These are phyloP conservation scores for Garra rufa DNA, from an alignment of 2,113 vertebrate species.

Conservation along the genomic window DNA sequence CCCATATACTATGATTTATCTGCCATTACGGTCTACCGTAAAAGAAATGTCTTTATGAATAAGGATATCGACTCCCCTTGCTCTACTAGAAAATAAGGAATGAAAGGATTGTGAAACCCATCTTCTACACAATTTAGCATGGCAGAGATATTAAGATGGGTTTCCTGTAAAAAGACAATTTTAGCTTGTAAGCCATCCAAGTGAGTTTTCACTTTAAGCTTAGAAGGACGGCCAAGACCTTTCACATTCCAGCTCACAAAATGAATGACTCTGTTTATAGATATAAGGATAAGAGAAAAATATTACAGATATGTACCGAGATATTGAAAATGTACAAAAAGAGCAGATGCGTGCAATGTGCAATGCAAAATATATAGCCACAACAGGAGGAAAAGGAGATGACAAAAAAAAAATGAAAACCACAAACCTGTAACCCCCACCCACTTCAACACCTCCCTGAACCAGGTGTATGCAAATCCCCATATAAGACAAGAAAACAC, in stretches of 20 bases:
- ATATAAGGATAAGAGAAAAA: not conserved
- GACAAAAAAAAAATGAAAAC: not conserved
- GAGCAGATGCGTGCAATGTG: slow-evolving; percentile 67
- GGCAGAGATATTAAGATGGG: no score
- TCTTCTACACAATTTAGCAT: not conserved
- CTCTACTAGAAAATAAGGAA: no score
- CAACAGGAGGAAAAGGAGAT: not conserved
- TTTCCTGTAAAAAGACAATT: no score
- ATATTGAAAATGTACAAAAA: no score
- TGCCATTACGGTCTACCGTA: not conserved
- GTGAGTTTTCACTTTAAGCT: not conserved
- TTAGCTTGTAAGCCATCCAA: no score
- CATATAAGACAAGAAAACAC: no score
- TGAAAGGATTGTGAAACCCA: not conserved
- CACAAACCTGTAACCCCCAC: no score
- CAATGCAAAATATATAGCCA: slow-evolving; percentile 77
- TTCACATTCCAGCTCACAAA: slow-evolving; percentile 7
- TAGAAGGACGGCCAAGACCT: not conserved
- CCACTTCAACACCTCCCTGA: no score
- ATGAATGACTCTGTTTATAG: not conserved
- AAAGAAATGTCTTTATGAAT: not conserved
- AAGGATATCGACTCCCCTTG: not conserved
- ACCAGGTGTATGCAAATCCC: no score
- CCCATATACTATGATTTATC: not conserved
- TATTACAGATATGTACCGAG: no score